Evolutionary conservation across 2,113 vertebrate genomes (phyloP).

Genomic region (Heterocephalus glaber): DNA sequence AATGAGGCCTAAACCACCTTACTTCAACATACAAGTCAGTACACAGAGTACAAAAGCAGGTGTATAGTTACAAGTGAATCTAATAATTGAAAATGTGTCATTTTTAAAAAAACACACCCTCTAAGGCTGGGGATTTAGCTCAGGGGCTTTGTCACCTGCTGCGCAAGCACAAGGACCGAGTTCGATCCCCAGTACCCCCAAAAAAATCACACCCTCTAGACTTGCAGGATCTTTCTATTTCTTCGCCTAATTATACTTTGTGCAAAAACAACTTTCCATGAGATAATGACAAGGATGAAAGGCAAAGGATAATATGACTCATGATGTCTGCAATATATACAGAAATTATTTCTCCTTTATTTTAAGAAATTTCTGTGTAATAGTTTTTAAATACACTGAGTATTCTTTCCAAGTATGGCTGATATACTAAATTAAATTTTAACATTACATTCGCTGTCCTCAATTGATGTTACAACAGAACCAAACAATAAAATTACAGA

Average conservation of each 20-base stretch:
- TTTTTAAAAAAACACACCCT: constrained; percentile 24
- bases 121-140: too few relatives aligned
- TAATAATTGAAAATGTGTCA: not conserved
- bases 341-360: constrained; percentile 27
- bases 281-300: not conserved
- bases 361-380: constrained; percentile 37
- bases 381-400: constrained; percentile 12
- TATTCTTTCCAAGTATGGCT: not conserved
- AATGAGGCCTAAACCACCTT: not conserved
- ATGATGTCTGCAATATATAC: not conserved
- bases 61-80: not conserved
- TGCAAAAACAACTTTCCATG: not conserved
- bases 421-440: constrained; percentile 27
- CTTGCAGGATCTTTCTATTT: not conserved
- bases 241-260: not conserved
- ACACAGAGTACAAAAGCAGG: not conserved
- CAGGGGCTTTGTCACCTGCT: too few relatives aligned
- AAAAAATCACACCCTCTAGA: not conserved
- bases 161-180: too few relatives aligned
- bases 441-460: constrained; percentile 24
- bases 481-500: constrained; percentile 42
- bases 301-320: not conserved
- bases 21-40: not conserved
- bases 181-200: too few relatives aligned
- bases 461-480: constrained; percentile 41